Evolutionary conservation across 2,888 invertebrate species (phyloP), one percentile per base, ranked within the genome.

Genomic region (Xestoiulus laeticollis): DNA sequence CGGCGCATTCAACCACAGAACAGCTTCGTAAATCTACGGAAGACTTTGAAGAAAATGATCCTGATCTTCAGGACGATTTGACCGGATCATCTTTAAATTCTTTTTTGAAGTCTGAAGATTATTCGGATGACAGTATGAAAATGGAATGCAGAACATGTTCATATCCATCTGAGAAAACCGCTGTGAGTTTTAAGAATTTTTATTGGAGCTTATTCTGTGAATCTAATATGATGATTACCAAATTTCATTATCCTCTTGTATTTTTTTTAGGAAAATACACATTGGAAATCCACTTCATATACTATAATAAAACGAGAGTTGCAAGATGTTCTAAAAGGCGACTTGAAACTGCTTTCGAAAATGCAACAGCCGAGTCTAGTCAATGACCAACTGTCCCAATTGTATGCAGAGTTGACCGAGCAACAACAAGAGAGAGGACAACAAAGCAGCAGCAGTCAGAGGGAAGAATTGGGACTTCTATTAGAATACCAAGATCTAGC

Each of bases 371-470:
- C 96, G 0, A 90, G 92, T 0, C 90, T 95, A 90, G 95, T 96
- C 0, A 95, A 95, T 90, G 95, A 96, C 88, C 96, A 96, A 91
- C 91, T 96, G 32, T 93, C 92, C 59, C 95, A 95, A 90, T 92
- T 96, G 5, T 96, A 95, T 90, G 90, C 94, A 48, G 96, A 96
- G 90, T 14, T 85, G 0, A n/a, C 19, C 3, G 85, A 85, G 26
- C n/a, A 85, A 85, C 38, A 85, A 85, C 38, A 85, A 43, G 26
- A 85, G 0, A 30, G 30, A 78, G 85, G n/a, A 44, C 44, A 44
- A n/a, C 85, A 38, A 85, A 85, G 85, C 22, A 33, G 12, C 38
- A 85, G 26, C 85, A 32, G 48, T 19, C 4, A 48, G 1, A 48
- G 48, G 19, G 48, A 48, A 16, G 30, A n/a, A 43, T 22, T 85